Evolutionary conservation across 2,797 vertebrate genomes (phyloP).

Genomic region (Oceanodroma leucorhoa): DNA sequence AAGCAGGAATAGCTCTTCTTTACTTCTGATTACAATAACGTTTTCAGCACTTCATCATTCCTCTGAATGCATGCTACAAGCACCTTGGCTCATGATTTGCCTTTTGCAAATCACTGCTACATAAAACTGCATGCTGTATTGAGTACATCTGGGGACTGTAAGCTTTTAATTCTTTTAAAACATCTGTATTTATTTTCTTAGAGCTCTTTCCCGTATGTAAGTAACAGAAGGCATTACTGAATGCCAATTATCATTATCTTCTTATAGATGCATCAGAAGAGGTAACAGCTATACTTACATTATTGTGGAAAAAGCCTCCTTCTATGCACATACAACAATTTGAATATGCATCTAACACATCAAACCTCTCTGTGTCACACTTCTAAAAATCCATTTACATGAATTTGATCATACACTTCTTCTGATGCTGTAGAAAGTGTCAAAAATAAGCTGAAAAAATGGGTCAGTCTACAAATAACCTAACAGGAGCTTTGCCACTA

Average conservation of each 20-base stretch:
- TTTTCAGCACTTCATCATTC: background rate
- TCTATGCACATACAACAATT: background rate
- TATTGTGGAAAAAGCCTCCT: background rate
- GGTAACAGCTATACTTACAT: background rate
- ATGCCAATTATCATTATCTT: background rate
- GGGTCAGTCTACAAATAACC: background rate
- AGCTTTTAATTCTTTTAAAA: background rate
- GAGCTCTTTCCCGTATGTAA: background rate
- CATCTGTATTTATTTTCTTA: background rate
- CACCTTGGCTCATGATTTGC: background rate
- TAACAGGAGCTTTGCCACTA: background rate
- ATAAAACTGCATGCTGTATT: background rate
- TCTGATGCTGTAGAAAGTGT: background rate
- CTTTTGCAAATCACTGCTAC: background rate
- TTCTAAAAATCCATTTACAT: background rate
- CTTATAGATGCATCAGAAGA: background rate
- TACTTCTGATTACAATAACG: background rate
- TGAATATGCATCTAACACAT: background rate
- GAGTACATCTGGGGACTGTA: background rate
- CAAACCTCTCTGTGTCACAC: background rate
- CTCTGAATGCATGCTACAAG: background rate
- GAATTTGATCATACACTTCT: background rate
- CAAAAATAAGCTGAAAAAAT: background rate
- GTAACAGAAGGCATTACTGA: background rate
- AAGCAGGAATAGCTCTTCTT: background rate